Evolutionary conservation across 2,113 vertebrate genomes (phyloP).

Genomic region (Lepidothrix coronata): DNA sequence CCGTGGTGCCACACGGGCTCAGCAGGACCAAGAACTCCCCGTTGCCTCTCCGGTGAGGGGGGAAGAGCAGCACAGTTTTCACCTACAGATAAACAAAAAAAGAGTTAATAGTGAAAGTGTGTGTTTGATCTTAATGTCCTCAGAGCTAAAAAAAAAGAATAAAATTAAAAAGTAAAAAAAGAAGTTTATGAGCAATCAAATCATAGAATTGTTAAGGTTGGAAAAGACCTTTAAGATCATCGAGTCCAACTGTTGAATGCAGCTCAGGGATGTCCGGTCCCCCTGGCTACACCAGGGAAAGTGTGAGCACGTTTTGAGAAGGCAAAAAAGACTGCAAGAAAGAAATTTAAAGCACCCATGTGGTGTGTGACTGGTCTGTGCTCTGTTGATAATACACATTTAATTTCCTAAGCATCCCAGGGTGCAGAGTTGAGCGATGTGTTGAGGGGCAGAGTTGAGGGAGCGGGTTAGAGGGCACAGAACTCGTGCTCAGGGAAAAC

Average conservation of each 20-base stretch:
- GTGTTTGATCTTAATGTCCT: background rate
- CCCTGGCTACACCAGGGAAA: background rate
- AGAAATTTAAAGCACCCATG: background rate
- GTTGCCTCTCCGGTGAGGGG: background rate
- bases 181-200: background rate
- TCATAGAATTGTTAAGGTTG: too few relatives aligned
- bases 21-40: background rate
- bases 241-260: background rate
- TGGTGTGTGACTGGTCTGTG: background rate
- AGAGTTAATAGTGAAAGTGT: background rate
- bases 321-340: background rate
- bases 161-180: background rate
- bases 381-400: background rate
- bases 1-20: accelerated
- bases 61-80: background rate
- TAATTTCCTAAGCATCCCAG: background rate
- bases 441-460: background rate
- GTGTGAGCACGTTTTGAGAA: background rate
- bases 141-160: background rate
- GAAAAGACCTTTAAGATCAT: background rate
- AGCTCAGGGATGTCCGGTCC: background rate
- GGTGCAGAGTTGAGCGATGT: background rate
- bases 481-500: background rate
- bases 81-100: background rate
- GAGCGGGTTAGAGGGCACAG: background rate